Percentiles rank a stretch among this genome's conserved stretches.
Evolutionary conservation across 2,113 vertebrate genomes (phyloP).

Genomic region (Tragulus kanchil): DNA sequence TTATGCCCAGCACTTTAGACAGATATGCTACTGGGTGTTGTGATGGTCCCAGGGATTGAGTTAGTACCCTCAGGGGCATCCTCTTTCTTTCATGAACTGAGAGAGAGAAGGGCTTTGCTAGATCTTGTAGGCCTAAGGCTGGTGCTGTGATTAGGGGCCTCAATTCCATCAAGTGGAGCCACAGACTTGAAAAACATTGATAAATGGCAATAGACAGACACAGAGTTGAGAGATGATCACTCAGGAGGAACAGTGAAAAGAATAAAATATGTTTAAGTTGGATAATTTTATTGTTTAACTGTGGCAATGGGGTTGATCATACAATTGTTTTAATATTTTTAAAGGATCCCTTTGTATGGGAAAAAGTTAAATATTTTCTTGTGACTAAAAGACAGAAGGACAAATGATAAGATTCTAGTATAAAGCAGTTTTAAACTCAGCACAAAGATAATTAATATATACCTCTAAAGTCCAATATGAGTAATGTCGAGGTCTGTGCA

Average conservation of each 20-base stretch:
- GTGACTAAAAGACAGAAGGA: background rate
- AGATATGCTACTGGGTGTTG: too few species aligned
- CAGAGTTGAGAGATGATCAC: background rate
- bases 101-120: too few species aligned
- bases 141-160: too few species aligned
- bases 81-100: too few species aligned
- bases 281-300: background rate
- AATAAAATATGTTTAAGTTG: background rate
- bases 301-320: background rate
- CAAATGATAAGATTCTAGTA: background rate
- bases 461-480: background rate
- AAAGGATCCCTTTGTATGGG: background rate
- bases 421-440: background rate
- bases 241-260: background rate
- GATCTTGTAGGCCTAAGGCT: too few species aligned
- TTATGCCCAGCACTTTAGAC: too few species aligned
- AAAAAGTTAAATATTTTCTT: background rate
- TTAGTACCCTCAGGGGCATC: too few species aligned
- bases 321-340: background rate
- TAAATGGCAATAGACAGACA: background rate
- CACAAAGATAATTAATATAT: background rate
- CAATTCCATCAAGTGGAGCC: fast-evolving
- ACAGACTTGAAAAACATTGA: background rate
- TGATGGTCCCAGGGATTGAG: too few species aligned
- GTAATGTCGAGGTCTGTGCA: too few species aligned